phyloP scores from a whole-genome alignment of 2,113 vertebrate genomes.

The Dasyornis broadbenti region DNA sequence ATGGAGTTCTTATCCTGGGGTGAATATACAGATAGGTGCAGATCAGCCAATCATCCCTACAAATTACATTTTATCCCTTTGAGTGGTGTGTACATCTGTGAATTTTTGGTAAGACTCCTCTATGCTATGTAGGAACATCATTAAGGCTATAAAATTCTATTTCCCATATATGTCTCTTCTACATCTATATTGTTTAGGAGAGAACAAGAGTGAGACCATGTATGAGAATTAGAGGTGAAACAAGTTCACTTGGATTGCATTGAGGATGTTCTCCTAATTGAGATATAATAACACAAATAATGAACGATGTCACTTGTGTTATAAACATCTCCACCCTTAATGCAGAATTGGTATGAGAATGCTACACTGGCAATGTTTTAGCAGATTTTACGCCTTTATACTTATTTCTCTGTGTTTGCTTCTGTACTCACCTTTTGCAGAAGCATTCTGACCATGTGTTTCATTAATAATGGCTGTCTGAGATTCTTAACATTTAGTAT shows the following conservation, averaged over 20 bases:
- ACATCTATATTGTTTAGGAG: neutral
- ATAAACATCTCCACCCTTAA: neutral
- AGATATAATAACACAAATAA: neutral
- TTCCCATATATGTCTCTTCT: neutral
- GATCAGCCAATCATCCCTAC: slow-evolving; percentile 11
- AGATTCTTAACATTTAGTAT: neutral
- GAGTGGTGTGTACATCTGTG: neutral
- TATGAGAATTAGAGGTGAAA: neutral
- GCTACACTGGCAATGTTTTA: neutral
- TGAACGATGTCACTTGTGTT: neutral
- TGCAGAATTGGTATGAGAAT: neutral
- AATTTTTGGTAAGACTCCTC: neutral
- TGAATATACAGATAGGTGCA: slow-evolving; percentile 28
- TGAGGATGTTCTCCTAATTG: neutral
- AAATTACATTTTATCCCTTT: slow-evolving; percentile 47
- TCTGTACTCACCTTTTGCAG: neutral
- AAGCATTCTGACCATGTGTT: neutral
- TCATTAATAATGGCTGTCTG: neutral
- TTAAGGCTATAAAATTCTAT: neutral
- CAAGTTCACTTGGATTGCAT: neutral
- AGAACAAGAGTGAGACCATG: neutral
- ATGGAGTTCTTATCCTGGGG: slow-evolving; percentile 23
- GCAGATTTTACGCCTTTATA: neutral
- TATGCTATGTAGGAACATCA: neutral
- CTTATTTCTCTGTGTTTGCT: neutral